phyloP scores from a whole-genome alignment of 2,113 vertebrate species.

The Ascaphus truei region DNA sequence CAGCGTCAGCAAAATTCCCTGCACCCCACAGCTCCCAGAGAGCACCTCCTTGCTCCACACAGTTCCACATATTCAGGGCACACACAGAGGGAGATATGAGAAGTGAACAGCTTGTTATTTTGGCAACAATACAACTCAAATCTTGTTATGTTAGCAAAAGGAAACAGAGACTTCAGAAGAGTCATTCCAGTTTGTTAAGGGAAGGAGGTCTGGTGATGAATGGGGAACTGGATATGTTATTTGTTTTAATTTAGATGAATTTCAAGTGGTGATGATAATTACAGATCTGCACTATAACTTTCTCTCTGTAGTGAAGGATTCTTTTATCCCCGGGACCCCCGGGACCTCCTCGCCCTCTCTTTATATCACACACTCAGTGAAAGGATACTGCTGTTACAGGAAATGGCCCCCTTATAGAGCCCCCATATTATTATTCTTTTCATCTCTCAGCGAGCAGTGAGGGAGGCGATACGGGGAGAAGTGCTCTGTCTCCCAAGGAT shows the following conservation, averaged over 20 bases:
- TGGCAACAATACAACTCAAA: constrained; percentile 37
- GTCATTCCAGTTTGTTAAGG: constrained; percentile 35
- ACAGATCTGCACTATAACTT: constrained; percentile 25
- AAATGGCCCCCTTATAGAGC: constrained; percentile 32
- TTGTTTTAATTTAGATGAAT: constrained; percentile 38
- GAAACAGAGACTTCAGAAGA: constrained; percentile 25
- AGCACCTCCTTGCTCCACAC: constrained; percentile 17
- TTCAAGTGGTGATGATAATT: constrained; percentile 38
- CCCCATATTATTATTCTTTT: constrained; percentile 27
- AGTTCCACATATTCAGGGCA: constrained; percentile 21
- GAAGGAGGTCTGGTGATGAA: constrained; percentile 36
- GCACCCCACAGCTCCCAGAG: constrained; percentile 23
- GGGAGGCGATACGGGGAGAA: background rate
- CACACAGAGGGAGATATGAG: constrained; percentile 29
- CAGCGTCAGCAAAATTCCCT: constrained; percentile 20
- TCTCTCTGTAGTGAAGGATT: constrained; percentile 33
- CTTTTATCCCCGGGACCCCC: constrained; percentile 11
- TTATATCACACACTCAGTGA: constrained; percentile 25
- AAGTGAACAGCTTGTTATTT: constrained; percentile 35
- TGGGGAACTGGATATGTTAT: constrained; percentile 37
- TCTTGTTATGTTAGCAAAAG: constrained; percentile 34
- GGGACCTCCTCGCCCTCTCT: constrained; percentile 16
- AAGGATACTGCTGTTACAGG: constrained; percentile 33
- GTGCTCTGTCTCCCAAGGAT: background rate
- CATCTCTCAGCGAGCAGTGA: constrained; percentile 2